A percentile compares a stretch with the other conserved stretches of the same genome.
These are phyloP conservation scores for Platynereis dumerilii DNA, from an alignment of 2,888 invertebrate species.

Conservation along the genomic window DNA sequence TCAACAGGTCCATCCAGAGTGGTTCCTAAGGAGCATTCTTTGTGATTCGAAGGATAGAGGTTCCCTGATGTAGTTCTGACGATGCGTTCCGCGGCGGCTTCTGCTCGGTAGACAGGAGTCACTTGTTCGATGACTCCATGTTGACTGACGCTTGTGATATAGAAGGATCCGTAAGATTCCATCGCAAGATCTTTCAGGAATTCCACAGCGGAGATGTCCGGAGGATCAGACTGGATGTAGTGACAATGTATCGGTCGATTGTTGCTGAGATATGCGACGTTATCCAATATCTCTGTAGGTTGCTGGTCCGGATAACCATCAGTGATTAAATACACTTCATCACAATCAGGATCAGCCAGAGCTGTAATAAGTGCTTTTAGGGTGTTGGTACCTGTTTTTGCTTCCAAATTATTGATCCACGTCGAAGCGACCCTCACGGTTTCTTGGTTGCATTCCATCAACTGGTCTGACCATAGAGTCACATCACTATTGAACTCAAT, in stretches of 20 bases:
- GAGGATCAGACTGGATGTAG: slow-evolving; percentile 51
- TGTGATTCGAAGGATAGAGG: slow-evolving; percentile 38
- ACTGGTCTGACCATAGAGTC: slow-evolving; percentile 60
- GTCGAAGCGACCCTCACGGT: slow-evolving; percentile 58
- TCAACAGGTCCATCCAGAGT: slow-evolving; percentile 15
- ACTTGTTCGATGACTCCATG: slow-evolving; percentile 58
- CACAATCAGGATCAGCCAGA: slow-evolving; percentile 51
- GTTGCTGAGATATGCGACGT: slow-evolving; percentile 45
- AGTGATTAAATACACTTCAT: slow-evolving; percentile 59
- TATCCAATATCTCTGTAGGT: slow-evolving; percentile 56
- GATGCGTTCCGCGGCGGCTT: slow-evolving; percentile 48
- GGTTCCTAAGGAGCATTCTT: slow-evolving; percentile 23
- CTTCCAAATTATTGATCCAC: slow-evolving; percentile 55
- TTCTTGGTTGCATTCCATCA: slow-evolving; percentile 59
- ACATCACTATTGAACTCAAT: slow-evolving; percentile 61
- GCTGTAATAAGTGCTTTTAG: slow-evolving; percentile 58
- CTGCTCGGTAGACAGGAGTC: slow-evolving; percentile 54
- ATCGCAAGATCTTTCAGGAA: slow-evolving; percentile 58
- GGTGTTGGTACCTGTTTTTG: slow-evolving; percentile 62
- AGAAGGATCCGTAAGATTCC: slow-evolving; percentile 60
- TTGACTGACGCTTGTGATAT: slow-evolving; percentile 51
- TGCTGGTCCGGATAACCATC: slow-evolving; percentile 61
- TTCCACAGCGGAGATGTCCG: slow-evolving; percentile 50
- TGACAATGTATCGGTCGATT: slow-evolving; percentile 59
- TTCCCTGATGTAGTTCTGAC: slow-evolving; percentile 53